These are phyloP conservation scores for Vulpes vulpes DNA, from an alignment of 2,113 vertebrate genomes.

Conservation along the genomic window DNA sequence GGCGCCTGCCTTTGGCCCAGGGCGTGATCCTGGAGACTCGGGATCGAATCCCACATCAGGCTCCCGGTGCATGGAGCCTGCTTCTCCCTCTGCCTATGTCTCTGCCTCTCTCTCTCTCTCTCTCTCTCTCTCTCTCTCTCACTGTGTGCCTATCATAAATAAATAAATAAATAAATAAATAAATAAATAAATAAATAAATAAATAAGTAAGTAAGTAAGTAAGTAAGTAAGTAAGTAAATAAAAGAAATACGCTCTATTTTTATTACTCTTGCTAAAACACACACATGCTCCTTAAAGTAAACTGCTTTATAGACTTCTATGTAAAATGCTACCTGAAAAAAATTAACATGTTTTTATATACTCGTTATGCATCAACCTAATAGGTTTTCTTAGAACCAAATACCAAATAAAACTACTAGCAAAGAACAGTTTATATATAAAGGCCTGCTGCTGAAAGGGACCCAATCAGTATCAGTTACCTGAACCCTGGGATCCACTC, in stretches of 20 bases:
- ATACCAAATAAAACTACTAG: not conserved
- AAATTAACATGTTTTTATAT: not conserved
- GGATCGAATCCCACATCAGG: too few relatives aligned
- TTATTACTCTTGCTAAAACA: not conserved
- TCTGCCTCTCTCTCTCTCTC: too few relatives aligned
- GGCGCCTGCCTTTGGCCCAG: too few relatives aligned
- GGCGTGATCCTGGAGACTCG: too few relatives aligned
- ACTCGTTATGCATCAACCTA: not conserved
- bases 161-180: too few relatives aligned
- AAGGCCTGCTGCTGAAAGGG: not conserved
- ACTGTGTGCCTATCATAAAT: too few relatives aligned
- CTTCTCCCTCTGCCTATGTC: too few relatives aligned
- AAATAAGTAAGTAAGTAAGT: too few relatives aligned
- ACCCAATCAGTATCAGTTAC: conserved; percentile 70
- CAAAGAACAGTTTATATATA: not conserved
- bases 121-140: too few relatives aligned
- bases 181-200: too few relatives aligned
- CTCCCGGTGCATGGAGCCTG: too few relatives aligned
- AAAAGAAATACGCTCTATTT: not conserved
- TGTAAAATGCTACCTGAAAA: not conserved
- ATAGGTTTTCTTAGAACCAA: not conserved
- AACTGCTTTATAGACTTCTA: not conserved
- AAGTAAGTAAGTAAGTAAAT: too few relatives aligned
- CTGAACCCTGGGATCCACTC: conserved; percentile 94
- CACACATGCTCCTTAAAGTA: not conserved